Evolutionary conservation across 2,113 vertebrate genomes (phyloP).

Genomic region (Nothobranchius furzeri): DNA sequence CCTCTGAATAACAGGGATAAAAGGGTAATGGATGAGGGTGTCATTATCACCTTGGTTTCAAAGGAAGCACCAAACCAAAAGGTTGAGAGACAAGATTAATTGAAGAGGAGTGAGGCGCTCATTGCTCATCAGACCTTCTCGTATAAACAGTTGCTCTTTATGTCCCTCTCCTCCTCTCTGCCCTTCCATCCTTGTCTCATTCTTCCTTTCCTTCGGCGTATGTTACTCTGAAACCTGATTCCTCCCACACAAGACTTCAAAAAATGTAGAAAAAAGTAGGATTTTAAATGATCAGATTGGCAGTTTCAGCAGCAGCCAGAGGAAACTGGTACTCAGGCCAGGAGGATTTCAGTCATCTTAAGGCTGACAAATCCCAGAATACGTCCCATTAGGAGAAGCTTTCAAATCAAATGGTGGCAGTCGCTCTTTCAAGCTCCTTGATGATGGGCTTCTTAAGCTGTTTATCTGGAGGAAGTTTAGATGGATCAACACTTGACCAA

Average conservation of each 20-base stretch:
- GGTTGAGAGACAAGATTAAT: slow-evolving; percentile 99
- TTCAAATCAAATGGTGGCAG: slow-evolving; percentile 64
- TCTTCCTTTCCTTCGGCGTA: slow-evolving; percentile 66
- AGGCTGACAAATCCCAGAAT: slow-evolving; percentile 76
- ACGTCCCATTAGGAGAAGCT: slow-evolving; percentile 77
- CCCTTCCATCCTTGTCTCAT: slow-evolving; percentile 72
- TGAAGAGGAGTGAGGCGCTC: slow-evolving; percentile 91
- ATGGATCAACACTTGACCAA: slow-evolving; percentile 30
- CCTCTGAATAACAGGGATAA: slow-evolving; percentile 94
- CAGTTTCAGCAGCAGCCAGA: slow-evolving; percentile 63
- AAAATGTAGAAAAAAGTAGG: slow-evolving; percentile 39
- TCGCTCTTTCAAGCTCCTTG: slow-evolving; percentile 74
- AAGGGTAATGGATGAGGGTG: slow-evolving; percentile 98
- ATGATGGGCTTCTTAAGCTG: slow-evolving; percentile 58
- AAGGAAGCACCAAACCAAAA: slow-evolving; percentile 88
- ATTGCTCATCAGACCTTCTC: slow-evolving; percentile 94
- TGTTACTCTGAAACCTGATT: slow-evolving; percentile 58
- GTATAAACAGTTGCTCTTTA: slow-evolving; percentile 64
- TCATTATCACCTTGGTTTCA: slow-evolving; percentile 92
- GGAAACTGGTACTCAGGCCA: slow-evolving; percentile 62
- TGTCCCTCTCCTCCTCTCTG: slow-evolving; percentile 55
- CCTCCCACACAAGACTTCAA: slow-evolving; percentile 64
- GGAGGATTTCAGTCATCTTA: slow-evolving; percentile 80
- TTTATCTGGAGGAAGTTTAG: slow-evolving; percentile 71
- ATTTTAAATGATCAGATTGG: slow-evolving; percentile 72